A percentile compares a stretch with the other conserved stretches of the same genome.
Evolutionary conservation across 2,797 vertebrate genomes (phyloP).

Genomic region (Galaxias olidus): DNA sequence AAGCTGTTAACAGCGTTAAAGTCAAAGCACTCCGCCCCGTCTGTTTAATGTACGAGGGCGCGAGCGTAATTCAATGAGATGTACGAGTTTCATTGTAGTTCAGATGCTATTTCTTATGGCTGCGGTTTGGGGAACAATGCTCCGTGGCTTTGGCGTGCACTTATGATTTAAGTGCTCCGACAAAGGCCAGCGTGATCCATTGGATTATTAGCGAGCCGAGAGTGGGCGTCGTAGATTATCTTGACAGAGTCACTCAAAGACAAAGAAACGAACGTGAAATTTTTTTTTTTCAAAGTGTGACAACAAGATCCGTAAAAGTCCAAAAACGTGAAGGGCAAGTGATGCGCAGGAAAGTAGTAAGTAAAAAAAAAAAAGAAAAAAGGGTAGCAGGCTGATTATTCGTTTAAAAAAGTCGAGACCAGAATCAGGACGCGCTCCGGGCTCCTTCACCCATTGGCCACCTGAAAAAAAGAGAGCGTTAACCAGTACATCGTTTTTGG

Average conservation of each 20-base stretch:
- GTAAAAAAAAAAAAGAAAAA: too few species aligned
- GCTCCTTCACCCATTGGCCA: too few species aligned
- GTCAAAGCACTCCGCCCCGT: slow-evolving; percentile 47
- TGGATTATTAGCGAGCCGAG: slow-evolving; percentile 67
- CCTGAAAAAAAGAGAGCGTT: background rate
- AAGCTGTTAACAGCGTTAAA: slow-evolving; percentile 56
- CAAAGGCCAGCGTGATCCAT: slow-evolving; percentile 74
- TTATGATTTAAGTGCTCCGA: slow-evolving; percentile 79
- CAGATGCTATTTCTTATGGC: slow-evolving; percentile 78
- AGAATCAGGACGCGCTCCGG: too few species aligned
- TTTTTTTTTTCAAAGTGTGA: too few species aligned
- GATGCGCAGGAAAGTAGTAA: too few species aligned
- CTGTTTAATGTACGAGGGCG: slow-evolving; percentile 35
- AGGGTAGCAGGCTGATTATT: too few species aligned
- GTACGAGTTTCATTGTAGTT: slow-evolving; percentile 76
- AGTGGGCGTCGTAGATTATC: slow-evolving; percentile 1
- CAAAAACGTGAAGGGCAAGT: too few species aligned
- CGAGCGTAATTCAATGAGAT: slow-evolving; percentile 35
- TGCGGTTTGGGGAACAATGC: slow-evolving; percentile 71
- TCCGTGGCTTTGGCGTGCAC: slow-evolving; percentile 73
- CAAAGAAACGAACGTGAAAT: too few species aligned
- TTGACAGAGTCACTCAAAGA: too few species aligned
- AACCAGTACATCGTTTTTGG: background rate
- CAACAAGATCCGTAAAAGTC: too few species aligned
- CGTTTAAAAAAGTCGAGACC: too few species aligned